Base-by-base conservation (phyloP, 2,113 vertebrate species). In the Rousettus leschenaultii region DNA sequence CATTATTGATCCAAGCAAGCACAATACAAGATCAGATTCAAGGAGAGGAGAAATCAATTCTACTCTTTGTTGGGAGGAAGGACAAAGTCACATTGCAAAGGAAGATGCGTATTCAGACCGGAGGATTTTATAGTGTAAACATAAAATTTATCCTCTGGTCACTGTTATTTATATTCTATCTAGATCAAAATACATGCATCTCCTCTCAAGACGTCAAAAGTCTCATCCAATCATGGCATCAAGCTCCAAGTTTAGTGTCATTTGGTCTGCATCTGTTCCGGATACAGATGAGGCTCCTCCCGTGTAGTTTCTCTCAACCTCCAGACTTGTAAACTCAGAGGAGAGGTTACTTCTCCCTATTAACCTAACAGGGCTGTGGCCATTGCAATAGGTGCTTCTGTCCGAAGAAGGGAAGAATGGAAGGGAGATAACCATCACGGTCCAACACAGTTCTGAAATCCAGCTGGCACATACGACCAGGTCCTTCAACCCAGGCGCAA, bases 1-100 rank as follows among this genome's bases (percentile, higher is more conserved):
- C 87, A 66, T 88, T 96, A 95, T 82, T 95, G 75, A 95, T 96
- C 40, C 92, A 79, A 94, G 53, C 40, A 75, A 66, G 35, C 24
- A 38, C 63, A 73, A 48, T 19, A 80, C 3, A 30, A 73, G 83
- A 80, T 94, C 79, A 82, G 63, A 70, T n/a, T 95, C 78, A 96
- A 89, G 51, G 65, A 45, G 89, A 93, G 45, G 5, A 6, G n/a
- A 95, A 65, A 45, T 96, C 80, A 87, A 3, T 92, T 80, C n/a
- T 86, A 11, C 3, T 2, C 13, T 21, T 43, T 63, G 77, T 9
- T 63, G 53, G 16, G 38, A 80, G 13, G 71, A 96, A 96, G 48
- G 66, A 14, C 53, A 92, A 88, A 91, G 59, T 84, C 65, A 92
- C 43, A 6, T 71, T 79, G 70, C 51, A 73, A 79, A 68, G 33